Evolutionary conservation across 1,140 invertebrate species (phyloP), one percentile per base, ranked within the genome.

Genomic region (Euura lappo): DNA sequence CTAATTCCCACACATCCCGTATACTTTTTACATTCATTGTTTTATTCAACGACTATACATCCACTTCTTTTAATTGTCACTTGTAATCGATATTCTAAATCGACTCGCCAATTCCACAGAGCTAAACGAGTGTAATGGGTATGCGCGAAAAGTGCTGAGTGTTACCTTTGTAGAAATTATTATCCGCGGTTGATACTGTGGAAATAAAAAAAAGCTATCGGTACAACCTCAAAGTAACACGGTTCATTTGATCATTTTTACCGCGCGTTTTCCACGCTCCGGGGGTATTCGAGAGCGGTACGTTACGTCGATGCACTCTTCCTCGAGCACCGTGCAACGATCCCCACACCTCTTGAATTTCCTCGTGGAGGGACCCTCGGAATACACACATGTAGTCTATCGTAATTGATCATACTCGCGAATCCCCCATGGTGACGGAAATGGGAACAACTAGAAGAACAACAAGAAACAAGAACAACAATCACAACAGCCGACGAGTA

Each of bases 221-320:
- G 8, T 60, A n/a, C 51, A 60, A n/a, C 51, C 51, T 60, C 51
- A 60, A 60, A 60, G 51, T 60, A 60, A 60, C 51, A 60, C 51
- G 51, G 51, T 60, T 60, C 51, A 60, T 60, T 60, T 60, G 51
- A 60, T 60, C 51, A 60, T 60, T 60, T 60, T 60, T 60, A 60
- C 51, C 51, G 51, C 51, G 51, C 8, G 51, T 3, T 60, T 60
- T 28, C 3, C 6, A 60, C 51, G 51, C 51, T 60, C 11, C 47
- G 51, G 13, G 47, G 64, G 44, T 66, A 71, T 28, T 46, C 28
- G 43, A 43, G 51, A n/a, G 10, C 45, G n/a, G 70, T 45, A 45
- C 70, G 68, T 64, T 72, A 28, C 42, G 64, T 75, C 46, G 60
- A 72, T 44, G 69, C 44, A 13, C 66, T 74, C 64, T 65, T 74